These are phyloP conservation scores for Athene cunicularia DNA, from an alignment of 2,113 vertebrate species.

Conservation along the genomic window DNA sequence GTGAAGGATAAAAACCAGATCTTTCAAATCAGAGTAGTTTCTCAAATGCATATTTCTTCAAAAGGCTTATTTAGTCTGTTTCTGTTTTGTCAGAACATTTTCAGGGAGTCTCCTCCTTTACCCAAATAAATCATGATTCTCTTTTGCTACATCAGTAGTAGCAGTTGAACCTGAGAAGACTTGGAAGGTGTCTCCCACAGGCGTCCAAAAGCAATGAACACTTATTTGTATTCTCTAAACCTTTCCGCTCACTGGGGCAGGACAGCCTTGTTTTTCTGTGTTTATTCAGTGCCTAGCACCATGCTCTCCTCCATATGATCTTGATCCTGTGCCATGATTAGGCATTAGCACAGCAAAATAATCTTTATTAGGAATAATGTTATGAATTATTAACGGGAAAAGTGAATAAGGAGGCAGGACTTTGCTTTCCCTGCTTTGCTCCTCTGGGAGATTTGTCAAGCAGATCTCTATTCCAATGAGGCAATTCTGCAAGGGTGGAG, in stretches of 20 bases:
- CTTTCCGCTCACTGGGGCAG: not conserved
- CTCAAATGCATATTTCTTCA: not conserved
- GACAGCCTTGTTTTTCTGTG: not conserved
- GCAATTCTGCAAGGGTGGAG: not conserved
- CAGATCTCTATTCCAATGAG: not conserved
- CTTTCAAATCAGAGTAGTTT: not conserved
- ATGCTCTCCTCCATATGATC: not conserved
- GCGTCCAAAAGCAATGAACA: not conserved
- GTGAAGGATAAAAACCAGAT: not conserved
- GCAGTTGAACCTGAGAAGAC: not conserved
- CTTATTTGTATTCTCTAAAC: slow-evolving; percentile 10
- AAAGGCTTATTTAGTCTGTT: slow-evolving; percentile 39
- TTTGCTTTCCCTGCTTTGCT: not conserved
- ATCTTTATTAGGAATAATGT: not conserved
- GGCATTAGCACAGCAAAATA: not conserved
- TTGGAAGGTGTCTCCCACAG: not conserved
- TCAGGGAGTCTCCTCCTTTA: not conserved
- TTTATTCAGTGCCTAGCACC: not conserved
- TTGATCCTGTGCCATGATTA: not conserved
- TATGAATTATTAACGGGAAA: not conserved
- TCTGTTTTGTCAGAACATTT: not conserved
- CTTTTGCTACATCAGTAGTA: not conserved
- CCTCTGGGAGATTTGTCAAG: not conserved
- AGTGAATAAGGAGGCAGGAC: not conserved
- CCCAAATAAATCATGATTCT: not conserved